These are phyloP conservation scores for Donacobius atricapilla DNA, from an alignment of 2,113 vertebrate species.

Conservation along the genomic window DNA sequence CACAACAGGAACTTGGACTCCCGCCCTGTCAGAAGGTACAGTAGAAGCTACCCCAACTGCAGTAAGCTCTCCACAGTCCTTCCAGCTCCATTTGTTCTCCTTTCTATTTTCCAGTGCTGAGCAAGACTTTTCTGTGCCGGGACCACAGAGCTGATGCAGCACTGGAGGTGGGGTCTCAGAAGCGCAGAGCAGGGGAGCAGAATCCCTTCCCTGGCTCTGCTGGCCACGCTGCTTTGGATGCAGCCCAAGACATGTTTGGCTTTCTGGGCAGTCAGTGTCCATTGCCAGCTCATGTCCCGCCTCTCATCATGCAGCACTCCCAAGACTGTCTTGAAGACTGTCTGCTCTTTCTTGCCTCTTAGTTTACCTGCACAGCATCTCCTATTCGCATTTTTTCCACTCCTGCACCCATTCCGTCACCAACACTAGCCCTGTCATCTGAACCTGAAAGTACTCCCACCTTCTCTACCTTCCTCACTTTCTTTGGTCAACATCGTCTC, in stretches of 20 bases:
- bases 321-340: background rate
- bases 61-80: background rate
- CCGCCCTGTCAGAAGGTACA: background rate
- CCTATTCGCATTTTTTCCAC: background rate
- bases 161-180: background rate
- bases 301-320: background rate
- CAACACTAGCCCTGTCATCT: background rate
- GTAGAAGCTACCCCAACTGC: background rate
- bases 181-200: background rate
- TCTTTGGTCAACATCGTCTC: background rate
- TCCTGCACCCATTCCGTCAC: background rate
- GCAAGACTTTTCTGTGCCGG: background rate
- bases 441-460: background rate
- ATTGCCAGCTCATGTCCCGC: fast-evolving
- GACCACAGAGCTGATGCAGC: background rate
- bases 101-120: background rate
- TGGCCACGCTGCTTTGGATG: fast-evolving
- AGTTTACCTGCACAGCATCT: background rate
- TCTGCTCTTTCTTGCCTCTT: background rate
- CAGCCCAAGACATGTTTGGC: fast-evolving
- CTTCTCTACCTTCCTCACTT: background rate
- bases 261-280: background rate
- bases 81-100: background rate
- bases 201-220: fast-evolving
- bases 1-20: background rate